Base-by-base conservation (phyloP, 2,113 vertebrate genomes). In the Emydocephalus ijimae region DNA sequence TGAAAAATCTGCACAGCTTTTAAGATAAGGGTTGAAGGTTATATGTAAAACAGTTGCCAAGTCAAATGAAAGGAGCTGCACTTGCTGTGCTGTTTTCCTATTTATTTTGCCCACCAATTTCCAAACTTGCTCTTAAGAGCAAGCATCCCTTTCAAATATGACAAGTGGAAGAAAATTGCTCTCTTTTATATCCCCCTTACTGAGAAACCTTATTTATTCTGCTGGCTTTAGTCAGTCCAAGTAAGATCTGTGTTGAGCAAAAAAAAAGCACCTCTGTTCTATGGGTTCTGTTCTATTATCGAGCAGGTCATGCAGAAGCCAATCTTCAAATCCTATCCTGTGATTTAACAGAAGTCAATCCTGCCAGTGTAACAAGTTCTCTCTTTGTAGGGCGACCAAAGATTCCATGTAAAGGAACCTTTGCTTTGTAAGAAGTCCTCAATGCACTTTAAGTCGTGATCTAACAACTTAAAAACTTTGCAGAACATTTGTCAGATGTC, bases 101-200 rank as follows among this genome's bases (percentile, higher is more conserved):
- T 89, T 94, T 88, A 54, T 55, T 94, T 89, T 90, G 64, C 59
- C 43, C 56, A 90, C 50, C 87, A 45, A 55, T 87, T 34, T 69
- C 48, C 45, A 91, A 86, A 26, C 21, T 1, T 39, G 69, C 43
- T 64, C 48, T 86, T 89, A 81, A 54, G 20, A 89, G 59, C 50
- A 87, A 50, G 39, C 5, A 39, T 59, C n/a, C 81, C 39, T 91
- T 54, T 81, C 90, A 92, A 85, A 91, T 86, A 8, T 23, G 57
- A 57, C 29, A 57, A 92, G 55, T 21, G 24, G 88, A 94, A 85
- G 9, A 56, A 59, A 11, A 45, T 34, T 91, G 39, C n/a, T 85
- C 34, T 52, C 50, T 64, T 8, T 61, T 6, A 85, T 3, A 85
- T 88, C 39, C 12, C 24, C 21, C 55, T 34, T 48, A 85, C 85